Evolutionary conservation across 2,888 invertebrate species (phyloP).

Genomic region (Metallyticus violacea): DNA sequence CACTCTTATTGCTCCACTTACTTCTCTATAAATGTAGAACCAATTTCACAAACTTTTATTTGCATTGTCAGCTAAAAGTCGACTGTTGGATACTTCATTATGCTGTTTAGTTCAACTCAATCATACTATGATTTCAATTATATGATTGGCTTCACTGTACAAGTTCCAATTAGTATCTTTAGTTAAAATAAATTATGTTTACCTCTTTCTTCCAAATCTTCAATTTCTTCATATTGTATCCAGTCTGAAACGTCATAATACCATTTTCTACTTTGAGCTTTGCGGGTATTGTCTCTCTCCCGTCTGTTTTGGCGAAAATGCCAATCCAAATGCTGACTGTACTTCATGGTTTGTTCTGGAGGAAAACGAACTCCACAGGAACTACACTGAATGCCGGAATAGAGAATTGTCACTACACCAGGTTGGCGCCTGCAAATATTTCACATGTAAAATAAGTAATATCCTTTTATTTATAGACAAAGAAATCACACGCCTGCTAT

Average conservation of each 20-base stretch:
- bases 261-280: conserved; percentile 84
- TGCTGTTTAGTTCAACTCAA: too few species aligned
- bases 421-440: conserved; percentile 66
- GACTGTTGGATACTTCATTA: too few species aligned
- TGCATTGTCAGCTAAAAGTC: too few species aligned
- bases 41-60: too few species aligned
- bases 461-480: too few species aligned
- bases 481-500: too few species aligned
- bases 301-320: conserved; percentile 93
- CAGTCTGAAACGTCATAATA: conserved; percentile 88
- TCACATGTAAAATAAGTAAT: too few species aligned
- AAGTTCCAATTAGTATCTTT: too few species aligned
- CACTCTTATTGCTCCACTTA: too few species aligned
- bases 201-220: conserved; percentile 87
- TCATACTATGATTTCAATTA: too few species aligned
- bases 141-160: too few species aligned
- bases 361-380: conserved; percentile 94
- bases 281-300: conserved; percentile 79
- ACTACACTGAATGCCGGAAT: conserved; percentile 92
- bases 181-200: conserved; percentile 34
- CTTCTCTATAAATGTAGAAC: too few species aligned
- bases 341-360: conserved; percentile 82
- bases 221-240: conserved; percentile 92
- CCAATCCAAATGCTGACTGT: conserved; percentile 97
- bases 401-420: conserved; percentile 66